phyloP scores from a whole-genome alignment of 1,140 invertebrate species.

The Monomorium pharaonis region DNA sequence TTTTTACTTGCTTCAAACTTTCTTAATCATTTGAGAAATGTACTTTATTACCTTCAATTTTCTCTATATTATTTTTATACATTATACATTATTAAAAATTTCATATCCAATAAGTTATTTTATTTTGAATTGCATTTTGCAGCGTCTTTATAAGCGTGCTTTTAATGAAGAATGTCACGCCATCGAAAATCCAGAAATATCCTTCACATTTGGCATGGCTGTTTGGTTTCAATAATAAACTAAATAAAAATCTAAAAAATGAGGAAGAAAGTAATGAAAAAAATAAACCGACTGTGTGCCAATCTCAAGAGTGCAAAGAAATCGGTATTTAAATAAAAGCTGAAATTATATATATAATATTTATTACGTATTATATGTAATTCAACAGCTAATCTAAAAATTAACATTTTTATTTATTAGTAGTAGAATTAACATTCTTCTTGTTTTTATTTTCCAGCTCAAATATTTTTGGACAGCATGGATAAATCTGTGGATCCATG shows the following conservation, averaged over 20 bases:
- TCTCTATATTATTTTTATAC: neutral
- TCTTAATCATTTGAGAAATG: neutral
- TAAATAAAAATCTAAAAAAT: neutral
- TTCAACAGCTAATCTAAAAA: neutral
- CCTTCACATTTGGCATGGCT: conserved; percentile 26
- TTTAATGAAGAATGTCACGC: neutral
- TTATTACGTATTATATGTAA: neutral
- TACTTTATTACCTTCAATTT: too few relatives aligned
- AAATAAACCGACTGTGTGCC: neutral
- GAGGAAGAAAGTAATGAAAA: neutral
- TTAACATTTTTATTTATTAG: neutral
- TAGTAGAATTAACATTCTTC: neutral
- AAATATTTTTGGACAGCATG: conserved; percentile 36
- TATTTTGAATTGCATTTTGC: neutral
- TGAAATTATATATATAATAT: neutral
- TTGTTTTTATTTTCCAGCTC: conserved; percentile 2
- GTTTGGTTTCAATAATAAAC: neutral
- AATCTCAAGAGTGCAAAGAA: conserved; percentile 43
- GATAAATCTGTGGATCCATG: conserved; percentile 55
- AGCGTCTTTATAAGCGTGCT: conserved; percentile 36
- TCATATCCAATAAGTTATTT: too few relatives aligned
- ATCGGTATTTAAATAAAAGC: conserved; percentile 31
- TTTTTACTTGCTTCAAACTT: neutral
- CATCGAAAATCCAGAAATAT: neutral
- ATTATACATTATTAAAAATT: neutral